Percentiles rank a stretch among this genome's conserved stretches.
These are phyloP conservation scores for Gymnoscopelus braueri DNA, from an alignment of 2,797 vertebrate genomes.

Conservation along the genomic window DNA sequence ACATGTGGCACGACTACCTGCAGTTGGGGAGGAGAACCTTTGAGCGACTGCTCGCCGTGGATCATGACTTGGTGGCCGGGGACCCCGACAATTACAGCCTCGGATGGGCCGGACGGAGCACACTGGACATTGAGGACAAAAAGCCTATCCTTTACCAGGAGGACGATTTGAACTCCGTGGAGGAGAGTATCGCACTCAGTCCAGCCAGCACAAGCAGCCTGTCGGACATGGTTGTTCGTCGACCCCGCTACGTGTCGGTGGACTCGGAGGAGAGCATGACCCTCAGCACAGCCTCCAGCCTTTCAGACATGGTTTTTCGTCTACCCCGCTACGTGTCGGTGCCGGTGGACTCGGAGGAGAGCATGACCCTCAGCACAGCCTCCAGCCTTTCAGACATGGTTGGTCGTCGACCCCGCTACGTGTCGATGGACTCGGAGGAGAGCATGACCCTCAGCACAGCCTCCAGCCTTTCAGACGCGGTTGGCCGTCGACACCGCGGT, in stretches of 20 bases:
- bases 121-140: not conserved
- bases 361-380: not conserved
- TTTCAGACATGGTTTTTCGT: too few species aligned
- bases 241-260: too few species aligned
- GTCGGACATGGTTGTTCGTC: too few species aligned
- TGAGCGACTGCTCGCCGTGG: conserved; percentile 27
- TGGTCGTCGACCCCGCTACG: too few species aligned
- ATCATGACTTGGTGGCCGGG: not conserved
- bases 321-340: too few species aligned
- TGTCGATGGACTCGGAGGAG: too few species aligned
- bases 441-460: not conserved
- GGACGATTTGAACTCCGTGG: too few species aligned
- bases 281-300: conserved; percentile 9
- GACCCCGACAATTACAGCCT: not conserved
- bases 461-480: conserved; percentile 2
- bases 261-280: too few species aligned
- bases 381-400: not conserved
- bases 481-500: not conserved
- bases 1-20: conserved; percentile 88
- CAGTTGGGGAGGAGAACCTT: conserved; percentile 70
- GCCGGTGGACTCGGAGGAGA: too few species aligned
- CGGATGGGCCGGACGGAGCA: too few species aligned
- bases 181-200: too few species aligned
- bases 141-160: not conserved
- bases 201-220: too few species aligned